Evolutionary conservation across 2,113 vertebrate genomes (phyloP), one percentile per base, ranked within the genome.

Genomic region (Daphoenositta chrysoptera): DNA sequence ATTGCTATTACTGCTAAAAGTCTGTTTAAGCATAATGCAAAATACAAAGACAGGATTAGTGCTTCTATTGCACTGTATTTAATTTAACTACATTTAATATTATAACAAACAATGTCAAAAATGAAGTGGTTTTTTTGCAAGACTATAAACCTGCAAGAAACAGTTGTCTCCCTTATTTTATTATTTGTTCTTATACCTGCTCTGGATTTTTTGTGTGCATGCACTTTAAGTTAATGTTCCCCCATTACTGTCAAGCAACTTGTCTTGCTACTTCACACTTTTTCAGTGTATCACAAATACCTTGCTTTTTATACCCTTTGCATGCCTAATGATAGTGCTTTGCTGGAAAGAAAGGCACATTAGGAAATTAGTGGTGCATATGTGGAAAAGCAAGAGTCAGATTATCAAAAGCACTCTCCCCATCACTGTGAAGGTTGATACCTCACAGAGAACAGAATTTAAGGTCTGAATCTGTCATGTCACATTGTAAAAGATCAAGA

Each of bases 211-310:
- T 37, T 76, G 42, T 50, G 42, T 53, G n/a, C 10, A 7, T 8
- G 45, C 12, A 81, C 68, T 85, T 93, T 61, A 94, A 96, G 94
- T 70, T 58, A 94, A 88, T 47, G 70, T 45, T 95, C 76, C 47
- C 48, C 45, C 58, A 95, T 96, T 97, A 96, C 60, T 85, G 78
- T 73, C 92, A 94, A 95, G 60, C 20, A 94, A 51, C 18, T 70
- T 80, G 50, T 81, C 75, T 93, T 87, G 80, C 5, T 47, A 58
- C 35, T 33, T 35, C 54, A 48, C 70, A 40, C 26, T 77, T 90
- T 51, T 81, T 39, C 44, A 42, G 7, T 94, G 95, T 83, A 94
- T 96, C 78, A 90, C 48, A 86, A 88, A 85, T 53, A 61, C 23
- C 9, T 56, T 75, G 45, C 72, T 68, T 92, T 60, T 58, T 56